Percentiles rank a stretch among this genome's conserved stretches.
Conservation (phyloP, 2,797 vertebrate species). For the Halcyon smyrnensis region DNA sequence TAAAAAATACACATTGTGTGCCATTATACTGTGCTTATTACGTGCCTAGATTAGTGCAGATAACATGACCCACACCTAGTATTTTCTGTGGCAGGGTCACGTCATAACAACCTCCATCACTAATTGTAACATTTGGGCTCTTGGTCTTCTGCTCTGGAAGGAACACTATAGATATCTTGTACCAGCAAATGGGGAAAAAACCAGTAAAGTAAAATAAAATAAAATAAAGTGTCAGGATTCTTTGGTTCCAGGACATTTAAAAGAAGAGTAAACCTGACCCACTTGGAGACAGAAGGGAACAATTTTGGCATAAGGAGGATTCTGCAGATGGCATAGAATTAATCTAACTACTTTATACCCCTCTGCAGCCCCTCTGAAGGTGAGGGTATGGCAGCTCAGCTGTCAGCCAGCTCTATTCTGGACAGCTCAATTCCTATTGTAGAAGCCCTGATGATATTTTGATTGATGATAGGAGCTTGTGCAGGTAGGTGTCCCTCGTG, state of each 20-base stretch:
- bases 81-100: not conserved
- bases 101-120: not conserved
- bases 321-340: not conserved
- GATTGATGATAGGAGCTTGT: not conserved
- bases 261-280: not conserved
- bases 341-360: not conserved
- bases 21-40: not conserved
- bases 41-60: not conserved
- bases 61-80: conserved; percentile 23
- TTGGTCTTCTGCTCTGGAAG: conserved; percentile 1
- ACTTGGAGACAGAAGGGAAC: not conserved
- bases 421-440: not conserved
- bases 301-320: not conserved
- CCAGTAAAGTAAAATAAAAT: not conserved
- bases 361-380: not conserved
- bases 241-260: not conserved
- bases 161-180: not conserved
- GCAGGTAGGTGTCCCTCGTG: not conserved
- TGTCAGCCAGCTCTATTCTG: not conserved
- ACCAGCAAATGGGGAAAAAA: not conserved
- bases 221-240: not conserved
- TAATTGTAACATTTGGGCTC: not conserved
- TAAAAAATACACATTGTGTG: not conserved
- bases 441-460: not conserved
- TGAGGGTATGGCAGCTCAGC: not conserved